Conservation (phyloP, 2,113 vertebrate genomes). For the Menura novaehollandiae region DNA sequence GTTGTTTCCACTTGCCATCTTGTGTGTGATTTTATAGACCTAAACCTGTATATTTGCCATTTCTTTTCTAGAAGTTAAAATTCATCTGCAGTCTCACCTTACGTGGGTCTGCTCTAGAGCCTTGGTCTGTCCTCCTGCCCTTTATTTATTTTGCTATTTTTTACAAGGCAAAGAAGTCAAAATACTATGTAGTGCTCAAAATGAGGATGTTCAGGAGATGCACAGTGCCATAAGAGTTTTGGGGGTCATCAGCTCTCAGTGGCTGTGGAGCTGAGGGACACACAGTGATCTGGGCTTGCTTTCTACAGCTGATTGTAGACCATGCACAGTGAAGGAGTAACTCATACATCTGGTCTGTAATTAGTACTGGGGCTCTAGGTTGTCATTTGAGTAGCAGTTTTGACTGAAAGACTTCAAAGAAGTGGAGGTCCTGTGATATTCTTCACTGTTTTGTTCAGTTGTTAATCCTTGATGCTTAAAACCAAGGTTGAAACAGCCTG, state of each 20-base stretch:
- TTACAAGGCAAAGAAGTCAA: neutral
- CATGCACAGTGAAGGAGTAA: accelerated
- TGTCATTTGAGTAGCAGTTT: neutral
- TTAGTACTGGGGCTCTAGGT: neutral
- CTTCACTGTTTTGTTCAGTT: neutral
- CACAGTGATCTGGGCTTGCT: neutral
- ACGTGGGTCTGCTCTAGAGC: neutral
- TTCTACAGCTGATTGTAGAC: neutral
- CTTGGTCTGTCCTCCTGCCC: neutral
- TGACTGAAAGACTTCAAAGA: neutral
- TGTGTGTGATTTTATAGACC: neutral
- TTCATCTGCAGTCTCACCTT: neutral
- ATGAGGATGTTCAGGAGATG: neutral
- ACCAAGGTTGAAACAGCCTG: neutral
- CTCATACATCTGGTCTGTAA: accelerated
- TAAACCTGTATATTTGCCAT: neutral
- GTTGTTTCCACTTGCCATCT: neutral
- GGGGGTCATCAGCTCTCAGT: neutral
- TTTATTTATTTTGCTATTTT: neutral
- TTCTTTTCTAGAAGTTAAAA: neutral
- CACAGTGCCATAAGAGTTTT: neutral
- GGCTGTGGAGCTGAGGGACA: neutral
- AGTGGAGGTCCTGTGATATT: neutral
- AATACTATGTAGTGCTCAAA: neutral
- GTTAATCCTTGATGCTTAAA: neutral